Evolutionary conservation across 2,888 invertebrate genomes (phyloP).

Genomic region (Acrobasis suavella): DNA sequence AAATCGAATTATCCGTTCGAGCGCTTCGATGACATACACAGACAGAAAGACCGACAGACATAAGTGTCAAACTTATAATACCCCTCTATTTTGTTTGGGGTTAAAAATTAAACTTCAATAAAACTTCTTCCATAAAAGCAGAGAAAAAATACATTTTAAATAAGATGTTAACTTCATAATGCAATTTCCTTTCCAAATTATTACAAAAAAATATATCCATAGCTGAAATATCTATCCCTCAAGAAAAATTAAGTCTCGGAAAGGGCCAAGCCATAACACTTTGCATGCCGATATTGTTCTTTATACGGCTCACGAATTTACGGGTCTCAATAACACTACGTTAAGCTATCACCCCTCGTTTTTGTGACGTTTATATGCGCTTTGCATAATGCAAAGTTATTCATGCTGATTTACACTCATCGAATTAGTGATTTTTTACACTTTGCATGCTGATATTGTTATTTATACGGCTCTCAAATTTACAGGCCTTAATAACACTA

Average conservation of each 20-base stretch:
- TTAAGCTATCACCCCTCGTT: slow-evolving; percentile 17
- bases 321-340: slow-evolving; percentile 19
- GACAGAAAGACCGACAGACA: too few species aligned
- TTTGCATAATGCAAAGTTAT: slow-evolving; percentile 18
- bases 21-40: too few species aligned
- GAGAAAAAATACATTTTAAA: too few species aligned
- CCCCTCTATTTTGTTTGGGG: too few species aligned
- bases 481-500: slow-evolving; percentile 19
- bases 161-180: too few species aligned
- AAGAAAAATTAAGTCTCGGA: slow-evolving; percentile 11
- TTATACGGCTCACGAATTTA: slow-evolving; percentile 7
- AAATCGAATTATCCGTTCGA: too few species aligned
- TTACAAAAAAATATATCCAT: neutral
- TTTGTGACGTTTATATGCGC: slow-evolving; percentile 20
- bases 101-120: too few species aligned
- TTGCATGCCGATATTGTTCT: slow-evolving; percentile 18
- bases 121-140: too few species aligned
- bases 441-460: too few species aligned
- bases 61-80: too few species aligned
- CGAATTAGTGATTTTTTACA: too few species aligned
- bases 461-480: slow-evolving; percentile 1
- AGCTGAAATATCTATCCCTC: neutral
- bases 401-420: neutral
- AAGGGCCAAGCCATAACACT: slow-evolving; percentile 14
- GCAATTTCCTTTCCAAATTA: too few species aligned